These are phyloP conservation scores for Falco punctatus DNA, from an alignment of 2,113 vertebrate genomes.

Conservation along the genomic window DNA sequence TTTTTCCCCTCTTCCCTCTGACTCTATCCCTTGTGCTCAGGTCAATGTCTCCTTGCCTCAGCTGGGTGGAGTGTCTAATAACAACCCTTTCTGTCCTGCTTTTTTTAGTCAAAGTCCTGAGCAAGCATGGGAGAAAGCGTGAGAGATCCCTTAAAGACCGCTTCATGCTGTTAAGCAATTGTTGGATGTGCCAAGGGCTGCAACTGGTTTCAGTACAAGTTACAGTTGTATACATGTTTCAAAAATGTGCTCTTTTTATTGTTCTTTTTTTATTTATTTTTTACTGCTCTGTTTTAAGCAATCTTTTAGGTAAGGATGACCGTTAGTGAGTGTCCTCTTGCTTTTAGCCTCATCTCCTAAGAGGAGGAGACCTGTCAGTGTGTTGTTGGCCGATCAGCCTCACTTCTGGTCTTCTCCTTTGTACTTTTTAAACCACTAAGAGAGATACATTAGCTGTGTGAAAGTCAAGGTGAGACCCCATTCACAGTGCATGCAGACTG, in stretches of 20 bases:
- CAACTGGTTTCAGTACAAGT: background rate
- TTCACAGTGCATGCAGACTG: background rate
- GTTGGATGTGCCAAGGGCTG: background rate
- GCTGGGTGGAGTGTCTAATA: background rate
- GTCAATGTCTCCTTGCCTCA: background rate
- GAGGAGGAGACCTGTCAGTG: background rate
- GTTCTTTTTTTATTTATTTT: background rate
- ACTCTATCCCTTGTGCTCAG: background rate
- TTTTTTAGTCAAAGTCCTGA: background rate
- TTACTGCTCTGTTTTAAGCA: background rate
- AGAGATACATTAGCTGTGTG: background rate
- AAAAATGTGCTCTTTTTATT: background rate
- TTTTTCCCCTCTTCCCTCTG: background rate
- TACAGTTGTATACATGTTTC: fast-evolving
- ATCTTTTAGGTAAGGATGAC: background rate
- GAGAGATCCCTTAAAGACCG: background rate
- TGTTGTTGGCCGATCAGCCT: background rate
- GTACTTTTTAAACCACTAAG: background rate
- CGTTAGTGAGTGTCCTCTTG: background rate
- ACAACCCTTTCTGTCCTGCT: background rate
- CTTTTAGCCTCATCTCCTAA: background rate
- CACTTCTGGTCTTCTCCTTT: background rate
- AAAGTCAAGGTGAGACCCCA: background rate
- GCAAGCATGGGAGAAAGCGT: background rate
- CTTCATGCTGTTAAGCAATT: background rate